Evolutionary conservation across 2,888 invertebrate genomes (phyloP), one percentile per base, ranked within the genome.

Genomic region (Nomada hirtipes): DNA sequence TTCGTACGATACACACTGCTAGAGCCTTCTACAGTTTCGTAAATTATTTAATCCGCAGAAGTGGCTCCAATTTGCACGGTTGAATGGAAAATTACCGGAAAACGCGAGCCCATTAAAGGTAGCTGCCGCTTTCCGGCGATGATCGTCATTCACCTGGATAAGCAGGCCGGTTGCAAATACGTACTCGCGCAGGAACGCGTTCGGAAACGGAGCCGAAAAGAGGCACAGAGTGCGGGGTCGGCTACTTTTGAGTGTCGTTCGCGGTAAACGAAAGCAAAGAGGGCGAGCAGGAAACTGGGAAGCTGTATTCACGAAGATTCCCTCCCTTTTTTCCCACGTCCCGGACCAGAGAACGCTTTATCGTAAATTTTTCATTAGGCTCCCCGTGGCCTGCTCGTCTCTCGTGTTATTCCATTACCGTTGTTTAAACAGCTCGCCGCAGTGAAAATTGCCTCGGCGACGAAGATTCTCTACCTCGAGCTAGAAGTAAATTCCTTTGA

Each of bases 301-400:
- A 23, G 60, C 23, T 42, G 71, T 23, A 63, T 72, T 63, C 72
- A 60, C 36, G 11, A n/a, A 42, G 18, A 47, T 13, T 44, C 23
- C 18, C 23, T 2, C 15, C 23, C n/a, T 23, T 36, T 57, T 20
- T 20, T 10, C 50, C 18, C 10, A 4, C 36, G 23, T 36, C 50
- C 15, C 44, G n/a, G 36, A n/a, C 0, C 23, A 3, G 44, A 18
- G 44, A 64, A 47, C 2, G 55, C 23, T 42, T 44, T 23, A 9
- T 53, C 63, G n/a, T 57, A 64, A 72, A 72, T 72, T 72, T 64
- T 72, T 72, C 72, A 72, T 64, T 57, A 64, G 44, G 20, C 52
- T 15, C 20, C 36, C 26, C 29, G n/a, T 9, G 23, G 15, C 63
- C 20, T 11, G 0, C 36, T 7, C 13, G 36, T 10, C 4, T 2